phyloP scores from a whole-genome alignment of 2,888 invertebrate genomes.

The Zootermopsis nevadensis region DNA sequence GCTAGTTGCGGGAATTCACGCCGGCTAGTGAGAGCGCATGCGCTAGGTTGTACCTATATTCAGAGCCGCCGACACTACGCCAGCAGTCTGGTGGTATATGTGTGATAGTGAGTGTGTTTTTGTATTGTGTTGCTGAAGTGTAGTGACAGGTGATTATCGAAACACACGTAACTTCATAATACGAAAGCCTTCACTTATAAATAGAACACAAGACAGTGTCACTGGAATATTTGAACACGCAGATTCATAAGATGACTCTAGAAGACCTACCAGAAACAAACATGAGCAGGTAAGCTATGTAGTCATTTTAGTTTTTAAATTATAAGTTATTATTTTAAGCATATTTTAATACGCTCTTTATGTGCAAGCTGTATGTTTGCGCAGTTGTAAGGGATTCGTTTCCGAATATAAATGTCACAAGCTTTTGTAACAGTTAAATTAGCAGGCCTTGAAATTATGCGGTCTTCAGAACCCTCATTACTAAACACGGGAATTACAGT shows the following conservation, averaged over 20 bases:
- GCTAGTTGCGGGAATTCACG: not conserved
- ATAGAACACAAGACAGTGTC: not conserved
- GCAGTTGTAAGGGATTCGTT: not conserved
- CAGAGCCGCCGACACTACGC: not conserved
- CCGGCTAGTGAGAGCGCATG: not conserved
- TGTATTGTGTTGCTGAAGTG: not conserved
- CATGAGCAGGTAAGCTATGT: slow-evolving; percentile 15
- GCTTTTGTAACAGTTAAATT: too few species aligned
- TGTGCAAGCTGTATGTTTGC: not conserved
- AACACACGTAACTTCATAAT: not conserved
- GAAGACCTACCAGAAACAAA: slow-evolving; percentile 28
- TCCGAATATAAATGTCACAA: not conserved
- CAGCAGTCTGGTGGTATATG: not conserved
- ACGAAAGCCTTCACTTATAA: not conserved
- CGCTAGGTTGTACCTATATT: not conserved
- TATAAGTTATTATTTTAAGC: not conserved
- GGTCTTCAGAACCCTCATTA: too few species aligned
- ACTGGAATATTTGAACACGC: not conserved
- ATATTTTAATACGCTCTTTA: not conserved
- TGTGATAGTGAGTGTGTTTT: not conserved
- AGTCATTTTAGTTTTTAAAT: not conserved
- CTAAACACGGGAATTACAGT: too few species aligned
- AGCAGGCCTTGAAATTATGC: too few species aligned
- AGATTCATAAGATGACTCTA: slow-evolving; percentile 25
- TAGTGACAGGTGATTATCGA: not conserved